Percentiles rank a stretch among this genome's conserved stretches.
Conservation (phyloP, 2,113 vertebrate genomes). For the Xiphophorus maculatus region DNA sequence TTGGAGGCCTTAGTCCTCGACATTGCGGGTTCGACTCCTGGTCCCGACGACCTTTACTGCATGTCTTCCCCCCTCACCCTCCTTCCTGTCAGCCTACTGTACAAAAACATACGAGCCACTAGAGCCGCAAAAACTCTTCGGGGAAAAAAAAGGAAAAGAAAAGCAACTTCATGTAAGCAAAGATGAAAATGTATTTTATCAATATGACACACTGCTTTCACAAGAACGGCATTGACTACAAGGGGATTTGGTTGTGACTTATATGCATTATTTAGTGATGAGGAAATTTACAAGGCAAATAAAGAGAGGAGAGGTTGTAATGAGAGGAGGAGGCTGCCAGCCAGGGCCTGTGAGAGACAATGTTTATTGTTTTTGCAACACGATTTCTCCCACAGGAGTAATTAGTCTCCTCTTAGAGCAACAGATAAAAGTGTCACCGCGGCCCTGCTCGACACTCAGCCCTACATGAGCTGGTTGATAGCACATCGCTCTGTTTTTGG, state of each 20-base stretch:
- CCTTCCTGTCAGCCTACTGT: no score
- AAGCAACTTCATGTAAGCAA: not conserved
- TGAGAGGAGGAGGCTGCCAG: not conserved
- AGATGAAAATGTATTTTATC: not conserved
- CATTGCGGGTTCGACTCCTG: no score
- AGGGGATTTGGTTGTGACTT: not conserved
- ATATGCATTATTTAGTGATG: not conserved
- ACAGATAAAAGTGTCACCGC: not conserved
- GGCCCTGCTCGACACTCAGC: not conserved
- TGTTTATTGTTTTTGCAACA: conserved; percentile 32
- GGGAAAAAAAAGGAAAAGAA: not conserved
- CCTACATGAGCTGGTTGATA: conserved; percentile 5
- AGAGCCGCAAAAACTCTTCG: no score
- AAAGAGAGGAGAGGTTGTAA: not conserved
- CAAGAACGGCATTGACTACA: not conserved
- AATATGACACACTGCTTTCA: not conserved
- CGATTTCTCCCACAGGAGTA: conserved; percentile 14
- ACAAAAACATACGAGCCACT: no score
- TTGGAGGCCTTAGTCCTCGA: no score
- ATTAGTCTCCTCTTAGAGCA: not conserved
- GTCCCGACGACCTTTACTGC: no score
- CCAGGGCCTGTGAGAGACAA: not conserved
- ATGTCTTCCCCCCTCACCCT: no score
- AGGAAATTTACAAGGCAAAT: not conserved
- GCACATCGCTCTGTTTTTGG: conserved; percentile 42